Conservation (phyloP, 2,888 invertebrate species). For the Eupithecia vulgata region DNA sequence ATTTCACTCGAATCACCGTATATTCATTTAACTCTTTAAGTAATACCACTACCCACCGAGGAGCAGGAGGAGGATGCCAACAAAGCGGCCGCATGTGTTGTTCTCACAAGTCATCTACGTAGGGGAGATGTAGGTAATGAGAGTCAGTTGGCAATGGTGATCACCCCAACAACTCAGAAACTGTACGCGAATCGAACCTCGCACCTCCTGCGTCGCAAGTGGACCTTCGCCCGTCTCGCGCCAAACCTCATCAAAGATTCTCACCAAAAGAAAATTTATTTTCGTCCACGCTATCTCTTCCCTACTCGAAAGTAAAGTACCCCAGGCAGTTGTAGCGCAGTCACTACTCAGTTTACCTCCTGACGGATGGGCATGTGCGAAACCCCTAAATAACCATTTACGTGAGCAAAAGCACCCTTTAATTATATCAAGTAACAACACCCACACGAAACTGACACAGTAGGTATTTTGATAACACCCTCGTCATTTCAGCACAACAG, state of each 20-base stretch:
- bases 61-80: too few species aligned
- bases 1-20: too few species aligned
- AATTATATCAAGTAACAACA: conserved; percentile 15
- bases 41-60: too few species aligned
- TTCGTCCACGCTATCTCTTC: not conserved
- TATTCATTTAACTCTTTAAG: too few species aligned
- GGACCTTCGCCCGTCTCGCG: too few species aligned
- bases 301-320: not conserved
- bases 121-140: too few species aligned
- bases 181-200: too few species aligned
- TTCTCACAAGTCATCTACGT: too few species aligned
- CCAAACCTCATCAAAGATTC: not conserved
- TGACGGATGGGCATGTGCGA: not conserved
- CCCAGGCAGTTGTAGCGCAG: not conserved
- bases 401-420: conserved; percentile 9
- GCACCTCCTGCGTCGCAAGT: too few species aligned
- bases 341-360: not conserved
- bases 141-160: too few species aligned
- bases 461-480: conserved; percentile 24
- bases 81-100: too few species aligned
- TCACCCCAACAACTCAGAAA: too few species aligned
- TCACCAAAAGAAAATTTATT: not conserved
- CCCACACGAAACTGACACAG: conserved; percentile 21
- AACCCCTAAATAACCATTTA: not conserved
- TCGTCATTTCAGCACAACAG: conserved; percentile 24